A percentile compares a stretch with the other conserved stretches of the same genome.
phyloP scores from a whole-genome alignment of 2,888 invertebrate genomes.

The Monopis laevigella region DNA sequence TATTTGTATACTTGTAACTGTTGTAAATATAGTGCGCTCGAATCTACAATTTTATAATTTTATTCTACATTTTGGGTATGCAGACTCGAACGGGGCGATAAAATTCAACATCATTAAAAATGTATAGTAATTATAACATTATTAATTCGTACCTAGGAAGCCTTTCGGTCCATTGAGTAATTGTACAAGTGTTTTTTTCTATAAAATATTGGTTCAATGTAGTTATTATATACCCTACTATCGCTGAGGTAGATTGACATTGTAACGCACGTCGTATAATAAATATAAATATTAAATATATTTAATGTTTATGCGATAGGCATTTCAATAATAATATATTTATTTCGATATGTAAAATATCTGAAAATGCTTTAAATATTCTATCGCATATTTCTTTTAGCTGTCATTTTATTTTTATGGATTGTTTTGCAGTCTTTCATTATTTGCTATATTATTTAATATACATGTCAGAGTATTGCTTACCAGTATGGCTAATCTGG shows the following conservation, averaged over 20 bases:
- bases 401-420: too few relatives aligned
- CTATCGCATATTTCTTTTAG: too few relatives aligned
- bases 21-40: conserved; percentile 1
- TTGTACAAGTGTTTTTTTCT: neutral
- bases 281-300: conserved; percentile 59
- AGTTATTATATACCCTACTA: conserved; percentile 11
- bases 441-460: too few relatives aligned
- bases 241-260: conserved; percentile 55
- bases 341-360: too few relatives aligned
- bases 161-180: conserved; percentile 9
- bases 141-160: conserved; percentile 8
- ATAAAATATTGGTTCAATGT: conserved; percentile 6
- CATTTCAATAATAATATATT: too few relatives aligned
- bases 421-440: too few relatives aligned
- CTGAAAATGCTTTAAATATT: too few relatives aligned
- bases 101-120: neutral
- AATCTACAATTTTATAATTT: neutral
- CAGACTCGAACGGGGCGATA: conserved; percentile 1
- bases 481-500: too few relatives aligned
- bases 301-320: conserved; percentile 15
- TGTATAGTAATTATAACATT: conserved; percentile 5
- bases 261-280: conserved; percentile 44
- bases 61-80: neutral
- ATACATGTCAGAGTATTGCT: too few relatives aligned
- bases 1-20: conserved; percentile 23